Evolutionary conservation across 1,140 invertebrate species (phyloP), one percentile per base, ranked within the genome.

Genomic region (Mesaphorura yosii): DNA sequence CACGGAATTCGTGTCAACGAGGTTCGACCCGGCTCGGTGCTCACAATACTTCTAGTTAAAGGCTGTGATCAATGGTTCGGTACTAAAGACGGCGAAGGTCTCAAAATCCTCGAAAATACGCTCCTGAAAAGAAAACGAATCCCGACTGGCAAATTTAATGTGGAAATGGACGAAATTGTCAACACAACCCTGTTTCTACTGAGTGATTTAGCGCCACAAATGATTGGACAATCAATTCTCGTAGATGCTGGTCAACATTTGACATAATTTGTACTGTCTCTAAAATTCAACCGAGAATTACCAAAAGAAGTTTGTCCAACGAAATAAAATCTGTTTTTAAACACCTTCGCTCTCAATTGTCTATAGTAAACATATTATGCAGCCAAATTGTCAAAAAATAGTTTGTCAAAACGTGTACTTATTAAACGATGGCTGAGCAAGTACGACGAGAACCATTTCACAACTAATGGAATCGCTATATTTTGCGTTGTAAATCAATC

Each of bases 1-100:
- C 70, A 84, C 59, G 80, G 84, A 23, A 56, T 56, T 17, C 39
- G 54, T 7, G 54, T 56, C 40, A 56, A 56, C 20, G 27, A 40
- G n/a, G 48, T 55, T 2, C 17, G 19, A 7, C 48, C 38, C 12
- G 48, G 48, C 23, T 34, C 38, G 12, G 48, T 50, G 5, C 20
- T 50, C 3, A 50, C 48, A 3, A 20, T 23, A 20, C 20, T 46
- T 6, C 23, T 46, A 19, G 20, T 23, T 27, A 27, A 12, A 14
- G 44, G 44, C 4, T 46, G 44, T 46, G 40, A 42, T 22, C 6
- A 42, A 17, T 20, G 37, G 19, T 48, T 48, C 10, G 46, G 28
- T 20, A 25, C 19, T 31, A 17, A 10, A 4, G 37, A 48, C 29
- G 46, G 25, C 17, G 46, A 48, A 23, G 46, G 28, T n/a, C 12